Evolutionary conservation across 2,113 vertebrate species (phyloP), one percentile per base, ranked within the genome.

Genomic region (Syngnathoides biaculeatus): DNA sequence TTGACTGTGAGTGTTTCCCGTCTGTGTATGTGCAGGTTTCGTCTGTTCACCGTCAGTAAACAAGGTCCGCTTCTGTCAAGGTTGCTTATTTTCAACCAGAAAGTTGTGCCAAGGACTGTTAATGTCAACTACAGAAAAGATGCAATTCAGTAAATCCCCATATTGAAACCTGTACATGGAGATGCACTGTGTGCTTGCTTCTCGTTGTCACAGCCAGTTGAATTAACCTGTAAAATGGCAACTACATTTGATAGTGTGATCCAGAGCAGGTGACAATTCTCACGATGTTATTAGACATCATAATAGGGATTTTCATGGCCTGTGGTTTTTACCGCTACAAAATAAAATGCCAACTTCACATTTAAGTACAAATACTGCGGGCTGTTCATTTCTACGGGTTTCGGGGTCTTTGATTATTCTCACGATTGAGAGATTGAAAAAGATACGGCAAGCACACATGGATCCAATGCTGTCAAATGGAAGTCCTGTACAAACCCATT

Each of bases 1-100:
- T 95, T 5, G 94, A 95, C 87, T 95, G 94, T 95, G 87, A 96
- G 94, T 96, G 71, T 22, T n/a, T 52, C 48, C n/a, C 48, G n/a
- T 22, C 48, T 22, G 2, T 42, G 40, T 9, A 27, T 71, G 69
- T 64, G 19, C 50, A 20, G 48, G 19, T n/a, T 35, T 35, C 30
- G 30, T 35, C 30, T 35, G 10, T 17, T 58, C 27, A 15, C 22
- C 56, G 38, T 38, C 56, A 20, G 8, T 11, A 38, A 50, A 9
- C 17, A 1, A 47, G 13, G 3, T 50, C 20, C 20, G 20, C 20
- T 50, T 47, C 48, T n/a, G 20, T 0, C 20, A n/a, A n/a, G 9
- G 20, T 22, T 8, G n/a, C 20, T 50, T 10, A n/a, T n/a, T 22
- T 52, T 14, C 8, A 22, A 11, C n/a, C 20, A 22, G 20, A 22